phyloP scores from a whole-genome alignment of 2,113 vertebrate genomes.

The Coracopsis vasa region DNA sequence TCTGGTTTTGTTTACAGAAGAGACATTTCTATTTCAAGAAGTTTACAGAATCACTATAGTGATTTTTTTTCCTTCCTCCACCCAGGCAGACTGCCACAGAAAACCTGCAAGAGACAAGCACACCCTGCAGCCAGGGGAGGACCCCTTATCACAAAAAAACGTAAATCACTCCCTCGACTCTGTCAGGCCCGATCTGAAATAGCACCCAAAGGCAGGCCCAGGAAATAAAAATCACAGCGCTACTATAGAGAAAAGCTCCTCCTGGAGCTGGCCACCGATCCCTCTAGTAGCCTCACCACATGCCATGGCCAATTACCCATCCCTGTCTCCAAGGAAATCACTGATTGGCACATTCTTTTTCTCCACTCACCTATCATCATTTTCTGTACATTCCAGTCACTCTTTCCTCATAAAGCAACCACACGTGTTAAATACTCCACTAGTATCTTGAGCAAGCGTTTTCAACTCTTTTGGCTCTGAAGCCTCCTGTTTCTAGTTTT shows the following conservation, averaged over 20 bases:
- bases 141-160: neutral
- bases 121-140: rapidly evolving
- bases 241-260: rapidly evolving
- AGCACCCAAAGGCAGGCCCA: neutral
- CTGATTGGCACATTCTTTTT: neutral
- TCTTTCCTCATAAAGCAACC: neutral
- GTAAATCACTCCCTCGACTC: neutral
- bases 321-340: neutral
- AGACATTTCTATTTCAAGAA: neutral
- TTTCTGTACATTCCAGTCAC: neutral
- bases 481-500: neutral
- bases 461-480: neutral
- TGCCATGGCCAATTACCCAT: neutral
- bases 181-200: neutral
- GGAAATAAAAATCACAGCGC: neutral
- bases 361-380: neutral
- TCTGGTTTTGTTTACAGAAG: neutral
- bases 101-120: neutral
- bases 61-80: neutral
- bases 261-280: neutral
- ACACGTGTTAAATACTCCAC: neutral
- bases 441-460: neutral
- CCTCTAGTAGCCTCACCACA: neutral
- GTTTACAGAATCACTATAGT: neutral
- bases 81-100: neutral